Percentiles rank a stretch among this genome's conserved stretches.
phyloP scores from a whole-genome alignment of 2,888 invertebrate genomes.

The Pristionchus exspectatus region DNA sequence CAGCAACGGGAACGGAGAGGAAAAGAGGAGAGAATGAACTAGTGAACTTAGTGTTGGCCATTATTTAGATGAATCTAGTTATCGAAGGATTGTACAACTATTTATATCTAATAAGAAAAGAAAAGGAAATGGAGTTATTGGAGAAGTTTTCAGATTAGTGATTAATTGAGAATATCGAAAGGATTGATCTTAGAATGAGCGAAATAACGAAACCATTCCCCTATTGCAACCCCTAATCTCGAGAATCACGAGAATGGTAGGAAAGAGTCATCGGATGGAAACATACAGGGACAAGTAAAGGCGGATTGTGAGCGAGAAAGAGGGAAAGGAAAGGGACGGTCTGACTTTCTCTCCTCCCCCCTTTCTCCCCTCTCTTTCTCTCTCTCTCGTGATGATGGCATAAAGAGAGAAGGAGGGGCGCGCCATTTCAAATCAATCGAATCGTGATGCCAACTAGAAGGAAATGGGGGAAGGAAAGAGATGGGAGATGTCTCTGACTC shows the following conservation, averaged over 20 bases:
- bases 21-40: neutral
- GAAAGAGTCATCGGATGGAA: neutral
- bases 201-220: neutral
- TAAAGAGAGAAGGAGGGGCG: conserved; percentile 2
- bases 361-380: neutral
- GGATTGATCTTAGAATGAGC: too few species aligned
- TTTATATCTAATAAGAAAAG: too few species aligned
- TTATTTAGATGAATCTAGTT: too few species aligned
- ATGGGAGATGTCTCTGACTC: neutral
- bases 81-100: too few species aligned
- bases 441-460: conserved; percentile 39
- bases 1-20: neutral
- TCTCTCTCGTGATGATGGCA: conserved; percentile 39
- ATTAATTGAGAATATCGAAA: too few species aligned
- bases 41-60: too few species aligned
- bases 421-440: conserved; percentile 48
- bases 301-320: neutral
- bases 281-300: conserved; percentile 33
- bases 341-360: conserved; percentile 14
- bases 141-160: too few species aligned
- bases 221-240: too few species aligned
- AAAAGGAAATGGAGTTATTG: too few species aligned
- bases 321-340: neutral
- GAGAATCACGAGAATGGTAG: neutral
- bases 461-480: neutral